phyloP scores from a whole-genome alignment of 2,113 vertebrate species.

The Odocoileus virginianus region DNA sequence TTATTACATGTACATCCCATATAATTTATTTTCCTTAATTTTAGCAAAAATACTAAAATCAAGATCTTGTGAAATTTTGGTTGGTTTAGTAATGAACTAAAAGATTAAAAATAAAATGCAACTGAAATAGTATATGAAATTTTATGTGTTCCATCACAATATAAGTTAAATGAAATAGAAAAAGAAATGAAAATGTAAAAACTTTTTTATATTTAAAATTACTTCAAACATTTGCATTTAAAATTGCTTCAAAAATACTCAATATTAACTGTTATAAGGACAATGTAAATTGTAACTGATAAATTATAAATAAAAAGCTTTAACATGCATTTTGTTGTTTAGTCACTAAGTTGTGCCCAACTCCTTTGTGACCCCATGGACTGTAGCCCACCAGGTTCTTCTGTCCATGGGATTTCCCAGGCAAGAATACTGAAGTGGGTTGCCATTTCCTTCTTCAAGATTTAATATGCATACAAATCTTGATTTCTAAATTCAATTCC shows the following conservation, averaged over 20 bases:
- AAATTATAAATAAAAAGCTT: background rate
- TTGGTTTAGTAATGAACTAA: background rate
- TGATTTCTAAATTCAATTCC: background rate
- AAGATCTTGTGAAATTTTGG: background rate
- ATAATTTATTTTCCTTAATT: background rate
- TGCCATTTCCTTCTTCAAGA: background rate
- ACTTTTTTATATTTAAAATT: background rate
- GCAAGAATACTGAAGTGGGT: background rate
- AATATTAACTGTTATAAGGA: background rate
- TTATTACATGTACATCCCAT: background rate
- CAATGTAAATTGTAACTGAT: background rate
- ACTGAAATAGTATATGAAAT: background rate
- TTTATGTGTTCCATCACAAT: background rate
- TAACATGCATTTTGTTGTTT: background rate
- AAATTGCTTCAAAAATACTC: background rate
- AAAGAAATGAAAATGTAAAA: background rate
- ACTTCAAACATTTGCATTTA: background rate
- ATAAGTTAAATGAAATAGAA: background rate
- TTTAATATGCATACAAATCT: background rate
- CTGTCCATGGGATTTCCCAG: background rate
- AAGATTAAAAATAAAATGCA: background rate
- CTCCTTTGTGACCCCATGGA: background rate
- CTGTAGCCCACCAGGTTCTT: background rate
- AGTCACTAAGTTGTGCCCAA: background rate
- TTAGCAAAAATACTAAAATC: background rate